Conservation (phyloP, 2,797 vertebrate genomes). For the Xerus rutilus region DNA sequence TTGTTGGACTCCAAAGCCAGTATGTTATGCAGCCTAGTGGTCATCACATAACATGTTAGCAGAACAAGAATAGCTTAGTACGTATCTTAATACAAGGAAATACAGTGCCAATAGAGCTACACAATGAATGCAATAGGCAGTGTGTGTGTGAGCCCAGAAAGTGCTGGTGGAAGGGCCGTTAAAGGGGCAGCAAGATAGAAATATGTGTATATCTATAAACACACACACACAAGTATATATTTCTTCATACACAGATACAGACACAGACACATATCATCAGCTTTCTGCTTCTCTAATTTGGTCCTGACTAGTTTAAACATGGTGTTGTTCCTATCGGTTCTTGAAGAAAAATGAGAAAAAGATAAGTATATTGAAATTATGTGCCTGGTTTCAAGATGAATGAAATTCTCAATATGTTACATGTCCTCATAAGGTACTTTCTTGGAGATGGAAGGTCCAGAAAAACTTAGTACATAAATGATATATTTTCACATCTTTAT, state of each 20-base stretch:
- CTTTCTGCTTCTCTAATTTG: background rate
- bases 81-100: background rate
- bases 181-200: background rate
- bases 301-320: background rate
- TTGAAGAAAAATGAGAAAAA: background rate
- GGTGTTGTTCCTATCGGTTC: background rate
- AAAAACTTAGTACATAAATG: background rate
- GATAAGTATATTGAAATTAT: background rate
- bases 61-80: background rate
- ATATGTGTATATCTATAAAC: too few relatives aligned
- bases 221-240: background rate
- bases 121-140: background rate
- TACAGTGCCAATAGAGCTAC: too few relatives aligned
- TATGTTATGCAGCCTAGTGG: background rate
- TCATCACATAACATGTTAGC: background rate
- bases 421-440: background rate
- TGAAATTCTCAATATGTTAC: background rate
- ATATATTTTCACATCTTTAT: background rate
- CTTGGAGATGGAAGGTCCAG: background rate
- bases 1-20: background rate
- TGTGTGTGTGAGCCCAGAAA: background rate
- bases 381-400: background rate
- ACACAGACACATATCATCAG: background rate
- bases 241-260: too few relatives aligned
- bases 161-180: background rate